phyloP scores from a whole-genome alignment of 2,888 invertebrate genomes.

The Itoplectis maculator region DNA sequence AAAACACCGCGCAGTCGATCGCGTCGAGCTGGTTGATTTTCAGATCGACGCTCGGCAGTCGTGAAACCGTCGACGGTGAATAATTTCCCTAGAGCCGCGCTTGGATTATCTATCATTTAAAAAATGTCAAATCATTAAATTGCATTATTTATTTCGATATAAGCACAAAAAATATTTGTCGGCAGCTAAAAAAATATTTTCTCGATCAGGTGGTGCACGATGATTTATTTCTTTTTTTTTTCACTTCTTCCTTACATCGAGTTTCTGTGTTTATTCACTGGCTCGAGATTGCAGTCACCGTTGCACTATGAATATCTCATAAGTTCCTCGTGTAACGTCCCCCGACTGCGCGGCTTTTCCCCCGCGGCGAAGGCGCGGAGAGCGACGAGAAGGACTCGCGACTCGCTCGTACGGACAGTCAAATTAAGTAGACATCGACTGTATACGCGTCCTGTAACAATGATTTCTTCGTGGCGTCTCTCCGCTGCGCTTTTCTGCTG shows the following conservation, averaged over 20 bases:
- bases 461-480: slow-evolving; percentile 56
- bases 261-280: not conserved
- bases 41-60: not conserved
- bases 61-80: slow-evolving; percentile 6
- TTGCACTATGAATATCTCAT: slow-evolving; percentile 68
- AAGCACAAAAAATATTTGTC: no score
- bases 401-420: slow-evolving; percentile 54
- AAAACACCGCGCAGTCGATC: slow-evolving; percentile 31
- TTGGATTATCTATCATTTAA: no score
- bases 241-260: not conserved
- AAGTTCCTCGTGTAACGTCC: slow-evolving; percentile 57
- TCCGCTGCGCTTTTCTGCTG: slow-evolving; percentile 27
- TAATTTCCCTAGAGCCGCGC: slow-evolving; percentile 36
- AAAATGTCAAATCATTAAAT: no score
- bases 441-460: slow-evolving; percentile 59
- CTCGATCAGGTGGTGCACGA: not conserved
- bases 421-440: slow-evolving; percentile 68
- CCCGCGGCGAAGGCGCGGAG: slow-evolving; percentile 29
- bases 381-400: slow-evolving; percentile 37
- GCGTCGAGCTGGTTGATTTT: slow-evolving; percentile 24
- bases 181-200: no score
- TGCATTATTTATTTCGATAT: no score
- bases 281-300: slow-evolving; percentile 37
- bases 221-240: slow-evolving; percentile 5
- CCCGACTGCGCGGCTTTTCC: slow-evolving; percentile 12